Conservation (phyloP, 1,140 invertebrate genomes). For the Bombus affinis region DNA sequence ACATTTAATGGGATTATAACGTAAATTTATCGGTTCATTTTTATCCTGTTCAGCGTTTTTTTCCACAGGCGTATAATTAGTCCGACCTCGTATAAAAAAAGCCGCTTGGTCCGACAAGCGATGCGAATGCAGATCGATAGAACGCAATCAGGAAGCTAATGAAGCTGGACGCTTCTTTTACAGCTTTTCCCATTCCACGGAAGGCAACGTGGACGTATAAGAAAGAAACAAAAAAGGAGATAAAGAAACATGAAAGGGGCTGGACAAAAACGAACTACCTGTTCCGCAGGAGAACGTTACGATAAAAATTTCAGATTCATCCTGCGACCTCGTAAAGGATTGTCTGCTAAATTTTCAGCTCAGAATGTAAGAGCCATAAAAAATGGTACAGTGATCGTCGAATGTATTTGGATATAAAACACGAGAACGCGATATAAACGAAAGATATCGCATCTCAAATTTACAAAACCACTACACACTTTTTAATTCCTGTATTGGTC, state of each 20-base stretch:
- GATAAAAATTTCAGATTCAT: background rate
- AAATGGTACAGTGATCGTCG: background rate
- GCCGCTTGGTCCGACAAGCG: slow-evolving; percentile 38
- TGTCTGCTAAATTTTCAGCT: background rate
- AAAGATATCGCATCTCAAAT: background rate
- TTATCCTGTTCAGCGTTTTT: background rate
- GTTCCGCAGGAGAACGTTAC: background rate
- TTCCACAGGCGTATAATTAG: slow-evolving; percentile 8
- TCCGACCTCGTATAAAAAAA: slow-evolving; percentile 49
- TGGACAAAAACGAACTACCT: too few relatives aligned
- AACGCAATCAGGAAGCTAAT: slow-evolving; percentile 54
- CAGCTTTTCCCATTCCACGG: background rate
- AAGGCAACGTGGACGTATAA: background rate
- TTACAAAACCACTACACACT: background rate
- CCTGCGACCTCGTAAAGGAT: background rate
- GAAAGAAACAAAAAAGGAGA: background rate
- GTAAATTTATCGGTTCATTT: slow-evolving; percentile 15
- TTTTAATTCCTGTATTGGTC: background rate
- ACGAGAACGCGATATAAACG: background rate
- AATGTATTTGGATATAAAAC: background rate
- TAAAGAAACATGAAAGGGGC: background rate
- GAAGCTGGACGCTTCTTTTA: slow-evolving; percentile 27
- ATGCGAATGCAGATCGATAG: slow-evolving; percentile 51
- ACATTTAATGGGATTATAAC: slow-evolving; percentile 3
- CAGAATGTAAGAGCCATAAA: background rate